These are phyloP conservation scores for Psittacula derbiana DNA, from an alignment of 2,797 vertebrate species.

Conservation along the genomic window DNA sequence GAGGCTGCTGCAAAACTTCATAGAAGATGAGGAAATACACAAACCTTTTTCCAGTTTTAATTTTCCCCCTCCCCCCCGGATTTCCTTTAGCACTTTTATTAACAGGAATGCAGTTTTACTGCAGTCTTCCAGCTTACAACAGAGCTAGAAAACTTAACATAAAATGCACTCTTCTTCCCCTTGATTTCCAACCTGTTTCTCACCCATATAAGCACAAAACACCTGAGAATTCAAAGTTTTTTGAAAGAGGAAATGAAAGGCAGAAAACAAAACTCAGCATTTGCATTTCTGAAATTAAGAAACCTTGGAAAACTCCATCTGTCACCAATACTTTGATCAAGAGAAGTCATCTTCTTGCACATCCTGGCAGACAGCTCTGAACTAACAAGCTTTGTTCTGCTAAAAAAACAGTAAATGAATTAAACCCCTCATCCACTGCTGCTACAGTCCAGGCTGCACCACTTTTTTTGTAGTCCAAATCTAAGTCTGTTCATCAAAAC, in stretches of 20 bases:
- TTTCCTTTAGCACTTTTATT: neutral
- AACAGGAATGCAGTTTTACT: neutral
- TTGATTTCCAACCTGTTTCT: neutral
- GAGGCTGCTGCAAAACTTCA: neutral
- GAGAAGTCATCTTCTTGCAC: neutral
- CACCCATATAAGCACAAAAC: neutral
- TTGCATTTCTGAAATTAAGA: neutral
- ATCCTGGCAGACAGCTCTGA: neutral
- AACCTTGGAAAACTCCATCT: constrained; percentile 3
- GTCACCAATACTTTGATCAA: neutral
- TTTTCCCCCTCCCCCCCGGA: fast-evolving
- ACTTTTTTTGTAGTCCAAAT: neutral
- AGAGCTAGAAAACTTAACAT: neutral
- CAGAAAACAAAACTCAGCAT: neutral
- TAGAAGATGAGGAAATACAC: neutral
- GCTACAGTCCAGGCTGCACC: neutral
- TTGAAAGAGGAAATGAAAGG: neutral
- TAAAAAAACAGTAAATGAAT: neutral
- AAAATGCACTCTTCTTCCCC: neutral
- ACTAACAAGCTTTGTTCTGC: neutral
- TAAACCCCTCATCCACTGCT: neutral
- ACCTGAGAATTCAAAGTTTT: neutral
- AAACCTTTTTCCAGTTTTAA: neutral
- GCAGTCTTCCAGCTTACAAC: neutral
- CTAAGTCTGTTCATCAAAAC: neutral